Percentiles rank a stretch among this genome's conserved stretches.
phyloP scores from a whole-genome alignment of 2,888 invertebrate genomes.

The Harpalus rufipes region DNA sequence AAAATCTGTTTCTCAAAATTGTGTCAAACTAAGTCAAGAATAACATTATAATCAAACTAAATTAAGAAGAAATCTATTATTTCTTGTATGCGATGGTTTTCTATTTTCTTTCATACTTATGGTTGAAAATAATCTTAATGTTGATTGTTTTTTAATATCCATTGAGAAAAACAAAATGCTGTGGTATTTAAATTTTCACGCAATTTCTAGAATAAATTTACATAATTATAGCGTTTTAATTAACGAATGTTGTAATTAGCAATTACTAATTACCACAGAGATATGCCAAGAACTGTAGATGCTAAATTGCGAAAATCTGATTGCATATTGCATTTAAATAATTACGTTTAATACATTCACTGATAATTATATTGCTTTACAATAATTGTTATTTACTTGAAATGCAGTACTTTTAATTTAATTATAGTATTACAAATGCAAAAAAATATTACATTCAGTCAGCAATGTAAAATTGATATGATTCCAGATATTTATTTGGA shows the following conservation, averaged over 20 bases:
- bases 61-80: too few species aligned
- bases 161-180: neutral
- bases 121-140: neutral
- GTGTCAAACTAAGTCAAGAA: too few species aligned
- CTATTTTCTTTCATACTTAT: neutral
- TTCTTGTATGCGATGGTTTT: too few species aligned
- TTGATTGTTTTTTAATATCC: conserved; percentile 3
- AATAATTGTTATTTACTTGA: neutral
- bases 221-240: conserved; percentile 56
- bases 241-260: conserved; percentile 27
- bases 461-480: neutral
- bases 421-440: neutral
- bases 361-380: conserved; percentile 8
- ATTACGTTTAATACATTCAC: neutral
- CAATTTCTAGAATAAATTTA: conserved; percentile 26
- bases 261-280: conserved; percentile 7
- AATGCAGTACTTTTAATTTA: neutral
- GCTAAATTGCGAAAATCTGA: conserved; percentile 21
- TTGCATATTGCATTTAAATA: conserved; percentile 4
- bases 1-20: too few species aligned
- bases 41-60: too few species aligned
- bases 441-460: neutral
- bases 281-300: conserved; percentile 19
- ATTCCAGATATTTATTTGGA: neutral
- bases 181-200: conserved; percentile 10